phyloP scores from a whole-genome alignment of 2,797 vertebrate genomes.

The Numenius phaeopus region DNA sequence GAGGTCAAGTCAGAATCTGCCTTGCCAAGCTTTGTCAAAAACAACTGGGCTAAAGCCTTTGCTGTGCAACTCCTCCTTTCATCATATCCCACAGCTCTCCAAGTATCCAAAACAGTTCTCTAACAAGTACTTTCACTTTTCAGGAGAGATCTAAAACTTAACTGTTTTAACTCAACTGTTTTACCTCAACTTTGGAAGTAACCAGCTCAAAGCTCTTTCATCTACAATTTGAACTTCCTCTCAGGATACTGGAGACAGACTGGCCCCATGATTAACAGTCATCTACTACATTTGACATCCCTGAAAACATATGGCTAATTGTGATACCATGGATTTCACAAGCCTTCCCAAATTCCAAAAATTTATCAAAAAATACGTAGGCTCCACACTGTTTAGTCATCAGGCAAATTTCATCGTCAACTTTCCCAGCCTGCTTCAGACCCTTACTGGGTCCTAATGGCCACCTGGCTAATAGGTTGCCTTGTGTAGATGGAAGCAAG shows the following conservation, averaged over 20 bases:
- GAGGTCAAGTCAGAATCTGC: constrained; percentile 1
- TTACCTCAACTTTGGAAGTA: not conserved
- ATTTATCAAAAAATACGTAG: not conserved
- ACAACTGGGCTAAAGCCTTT: not conserved
- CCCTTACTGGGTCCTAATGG: not conserved
- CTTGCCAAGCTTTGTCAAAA: not conserved
- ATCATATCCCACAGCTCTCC: not conserved
- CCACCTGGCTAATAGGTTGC: not conserved
- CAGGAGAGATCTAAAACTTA: not conserved
- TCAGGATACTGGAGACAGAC: not conserved
- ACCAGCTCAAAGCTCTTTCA: not conserved
- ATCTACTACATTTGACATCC: not conserved
- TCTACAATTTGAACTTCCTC: not conserved
- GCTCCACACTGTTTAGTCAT: not conserved
- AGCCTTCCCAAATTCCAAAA: not conserved
- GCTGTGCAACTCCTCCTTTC: not conserved
- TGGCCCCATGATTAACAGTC: not conserved
- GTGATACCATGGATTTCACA: not conserved
- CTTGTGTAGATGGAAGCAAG: not conserved
- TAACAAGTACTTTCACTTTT: not conserved
- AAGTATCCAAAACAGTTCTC: not conserved
- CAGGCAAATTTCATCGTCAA: not conserved
- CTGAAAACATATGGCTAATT: not conserved
- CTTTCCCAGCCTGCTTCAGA: not conserved
- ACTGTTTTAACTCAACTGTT: not conserved